Percentiles rank a stretch among this genome's conserved stretches.
phyloP scores from a whole-genome alignment of 2,113 vertebrate genomes.

The Aleadryas rufinucha region DNA sequence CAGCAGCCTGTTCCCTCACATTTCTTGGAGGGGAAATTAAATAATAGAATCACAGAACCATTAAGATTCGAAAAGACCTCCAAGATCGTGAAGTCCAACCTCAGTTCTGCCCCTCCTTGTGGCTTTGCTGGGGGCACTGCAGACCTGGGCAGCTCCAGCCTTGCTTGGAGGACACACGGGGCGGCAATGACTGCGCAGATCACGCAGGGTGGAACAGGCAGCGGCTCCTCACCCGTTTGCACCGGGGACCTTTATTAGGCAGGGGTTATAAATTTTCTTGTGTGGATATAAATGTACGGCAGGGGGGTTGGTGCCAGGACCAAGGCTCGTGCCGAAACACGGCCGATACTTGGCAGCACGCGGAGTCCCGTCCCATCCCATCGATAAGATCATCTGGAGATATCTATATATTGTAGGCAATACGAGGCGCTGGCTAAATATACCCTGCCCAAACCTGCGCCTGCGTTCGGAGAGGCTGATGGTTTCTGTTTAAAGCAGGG shows the following conservation, averaged over 20 bases:
- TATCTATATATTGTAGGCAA: not conserved
- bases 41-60: not conserved
- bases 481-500: not conserved
- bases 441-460: constrained; percentile 46
- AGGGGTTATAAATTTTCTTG: constrained; percentile 6
- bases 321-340: not conserved
- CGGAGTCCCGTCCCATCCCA: constrained; percentile 10
- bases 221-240: not conserved
- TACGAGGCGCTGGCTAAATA: constrained; percentile 30
- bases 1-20: accelerated
- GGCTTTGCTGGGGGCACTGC: not conserved
- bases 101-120: not conserved
- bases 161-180: not conserved
- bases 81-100: not conserved
- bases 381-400: not conserved
- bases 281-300: not conserved
- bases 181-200: not conserved
- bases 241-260: not conserved
- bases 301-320: not conserved
- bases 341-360: constrained; percentile 18
- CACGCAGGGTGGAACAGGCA: accelerated
- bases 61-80: not conserved
- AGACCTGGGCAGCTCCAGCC: not conserved
- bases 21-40: not conserved
- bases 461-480: not conserved